A percentile compares a stretch with the other conserved stretches of the same genome.
Evolutionary conservation across 1,140 invertebrate genomes (phyloP).

Genomic region (Bombus vancouverensis): DNA sequence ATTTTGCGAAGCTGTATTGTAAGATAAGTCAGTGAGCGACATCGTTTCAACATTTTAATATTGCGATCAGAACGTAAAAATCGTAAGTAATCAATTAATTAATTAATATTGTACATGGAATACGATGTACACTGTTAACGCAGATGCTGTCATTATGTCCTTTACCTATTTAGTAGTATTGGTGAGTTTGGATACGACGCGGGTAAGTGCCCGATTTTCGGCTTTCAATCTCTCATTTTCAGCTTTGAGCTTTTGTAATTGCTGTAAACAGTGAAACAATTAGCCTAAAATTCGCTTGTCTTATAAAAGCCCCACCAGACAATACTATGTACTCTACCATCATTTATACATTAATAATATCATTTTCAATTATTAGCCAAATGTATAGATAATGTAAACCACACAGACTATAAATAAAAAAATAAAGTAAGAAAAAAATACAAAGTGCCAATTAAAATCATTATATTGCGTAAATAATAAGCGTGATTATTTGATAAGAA

Average conservation of each 20-base stretch:
- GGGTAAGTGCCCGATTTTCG: conserved; percentile 96
- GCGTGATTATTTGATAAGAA: conserved; percentile 51
- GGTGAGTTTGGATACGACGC: conserved; percentile 97
- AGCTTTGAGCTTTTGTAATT: conserved; percentile 98
- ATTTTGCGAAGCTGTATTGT: conserved; percentile 61
- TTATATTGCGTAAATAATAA: conserved; percentile 52
- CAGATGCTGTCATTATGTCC: conserved; percentile 81
- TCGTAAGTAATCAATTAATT: conserved; percentile 69
- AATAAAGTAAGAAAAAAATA: conserved; percentile 23
- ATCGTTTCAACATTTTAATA: conserved; percentile 70
- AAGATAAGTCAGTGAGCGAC: conserved; percentile 65
- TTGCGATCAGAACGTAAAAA: conserved; percentile 68
- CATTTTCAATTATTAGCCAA: conserved; percentile 5
- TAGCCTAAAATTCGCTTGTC: conserved; percentile 76
- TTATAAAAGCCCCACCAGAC: conserved; percentile 53
- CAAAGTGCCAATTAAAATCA: conserved; percentile 54
- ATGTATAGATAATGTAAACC: conserved; percentile 46
- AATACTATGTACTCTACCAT: conserved; percentile 33
- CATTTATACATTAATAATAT: conserved; percentile 12
- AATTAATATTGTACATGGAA: conserved; percentile 76
- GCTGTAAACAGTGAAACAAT: conserved; percentile 90
- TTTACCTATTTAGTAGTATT: conserved; percentile 93
- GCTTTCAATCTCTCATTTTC: conserved; percentile 98
- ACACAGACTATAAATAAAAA: conserved; percentile 33
- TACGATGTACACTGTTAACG: conserved; percentile 80